These are phyloP conservation scores for Eulemur rufifrons DNA, from an alignment of 2,113 vertebrate genomes.

Conservation along the genomic window DNA sequence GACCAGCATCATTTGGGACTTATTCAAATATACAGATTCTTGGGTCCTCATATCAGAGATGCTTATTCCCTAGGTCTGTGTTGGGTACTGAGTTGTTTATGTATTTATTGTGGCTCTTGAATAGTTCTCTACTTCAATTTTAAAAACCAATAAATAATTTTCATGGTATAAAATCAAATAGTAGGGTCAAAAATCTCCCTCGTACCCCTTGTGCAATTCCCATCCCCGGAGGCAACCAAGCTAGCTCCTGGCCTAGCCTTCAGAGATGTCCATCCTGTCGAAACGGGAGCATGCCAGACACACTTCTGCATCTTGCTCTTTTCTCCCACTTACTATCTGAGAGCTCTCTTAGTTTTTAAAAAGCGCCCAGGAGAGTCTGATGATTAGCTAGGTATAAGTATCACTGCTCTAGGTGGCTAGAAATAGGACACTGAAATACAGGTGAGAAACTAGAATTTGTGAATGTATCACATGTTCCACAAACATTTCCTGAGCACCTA, in stretches of 20 bases:
- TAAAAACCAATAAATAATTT: not conserved
- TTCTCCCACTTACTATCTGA: not conserved
- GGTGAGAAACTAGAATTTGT: not conserved
- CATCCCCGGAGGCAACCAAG: not conserved
- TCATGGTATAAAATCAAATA: not conserved
- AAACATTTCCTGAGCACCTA: not conserved
- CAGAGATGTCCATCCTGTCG: not conserved
- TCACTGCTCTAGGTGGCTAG: not conserved
- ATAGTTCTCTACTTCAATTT: not conserved
- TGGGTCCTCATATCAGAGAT: not conserved
- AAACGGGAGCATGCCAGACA: not conserved
- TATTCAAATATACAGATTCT: not conserved
- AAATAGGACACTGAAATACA: not conserved
- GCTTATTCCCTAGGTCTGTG: not conserved
- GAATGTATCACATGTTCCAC: not conserved
- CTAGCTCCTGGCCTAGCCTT: not conserved
- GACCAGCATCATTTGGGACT: not conserved
- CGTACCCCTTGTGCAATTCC: not conserved
- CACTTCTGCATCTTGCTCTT: not conserved
- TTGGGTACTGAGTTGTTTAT: not conserved
- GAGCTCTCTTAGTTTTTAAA: not conserved
- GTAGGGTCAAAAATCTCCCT: not conserved
- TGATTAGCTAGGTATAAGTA: not conserved
- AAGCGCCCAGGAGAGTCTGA: not conserved
- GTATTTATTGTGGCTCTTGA: not conserved